Percentiles rank a stretch among this genome's conserved stretches.
Conservation (phyloP, 2,888 invertebrate genomes). For the Kryphioiulus occultus region DNA sequence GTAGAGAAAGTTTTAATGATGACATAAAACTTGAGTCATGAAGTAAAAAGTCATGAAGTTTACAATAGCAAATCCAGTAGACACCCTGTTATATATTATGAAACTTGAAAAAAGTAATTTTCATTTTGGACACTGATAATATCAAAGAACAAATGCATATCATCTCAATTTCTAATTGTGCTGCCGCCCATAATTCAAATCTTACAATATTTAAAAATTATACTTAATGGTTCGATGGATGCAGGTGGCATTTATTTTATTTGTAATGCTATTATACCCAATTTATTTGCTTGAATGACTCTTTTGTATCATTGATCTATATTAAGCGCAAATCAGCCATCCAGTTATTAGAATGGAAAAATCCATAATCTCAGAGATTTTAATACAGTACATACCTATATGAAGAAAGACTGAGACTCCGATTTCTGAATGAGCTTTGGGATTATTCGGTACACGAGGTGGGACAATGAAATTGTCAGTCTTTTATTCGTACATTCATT, state of each 20-base stretch:
- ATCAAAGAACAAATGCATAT: not conserved
- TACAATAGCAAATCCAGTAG: too few relatives aligned
- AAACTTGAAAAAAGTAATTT: too few relatives aligned
- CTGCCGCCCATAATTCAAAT: not conserved
- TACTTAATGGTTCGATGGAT: not conserved
- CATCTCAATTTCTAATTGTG: not conserved
- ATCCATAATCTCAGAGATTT: not conserved
- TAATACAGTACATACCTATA: not conserved
- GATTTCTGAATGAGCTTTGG: not conserved
- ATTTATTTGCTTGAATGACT: not conserved
- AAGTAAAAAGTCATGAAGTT: too few relatives aligned
- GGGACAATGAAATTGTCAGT: too few relatives aligned
- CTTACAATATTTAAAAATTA: too few relatives aligned
- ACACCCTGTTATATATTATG: too few relatives aligned
- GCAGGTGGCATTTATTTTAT: not conserved
- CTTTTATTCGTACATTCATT: too few relatives aligned
- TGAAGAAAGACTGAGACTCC: not conserved
- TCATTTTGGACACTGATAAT: too few relatives aligned
- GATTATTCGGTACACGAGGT: not conserved
- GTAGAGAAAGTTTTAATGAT: too few relatives aligned
- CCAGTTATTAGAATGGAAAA: not conserved
- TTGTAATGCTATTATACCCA: not conserved
- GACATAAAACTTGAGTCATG: too few relatives aligned
- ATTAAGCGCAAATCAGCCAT: not conserved
- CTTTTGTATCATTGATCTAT: not conserved